Percentiles rank a stretch among this genome's conserved stretches.
phyloP scores from a whole-genome alignment of 2,113 vertebrate genomes.

The Sardina pilchardus region DNA sequence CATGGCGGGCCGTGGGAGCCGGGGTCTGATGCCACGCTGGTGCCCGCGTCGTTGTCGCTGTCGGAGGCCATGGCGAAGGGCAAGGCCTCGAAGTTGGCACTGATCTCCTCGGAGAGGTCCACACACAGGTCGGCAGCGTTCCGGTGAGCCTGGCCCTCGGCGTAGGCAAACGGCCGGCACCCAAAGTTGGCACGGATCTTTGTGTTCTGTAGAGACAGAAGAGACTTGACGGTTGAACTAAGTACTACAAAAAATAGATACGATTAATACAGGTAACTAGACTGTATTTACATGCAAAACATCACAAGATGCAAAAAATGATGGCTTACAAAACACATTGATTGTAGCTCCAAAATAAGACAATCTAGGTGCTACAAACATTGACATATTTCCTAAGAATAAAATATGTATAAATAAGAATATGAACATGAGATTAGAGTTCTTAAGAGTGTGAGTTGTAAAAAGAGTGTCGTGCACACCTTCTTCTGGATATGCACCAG shows the following conservation, averaged over 20 bases:
- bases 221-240: background rate
- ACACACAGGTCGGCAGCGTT: constrained; percentile 93
- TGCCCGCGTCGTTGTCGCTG: constrained; percentile 94
- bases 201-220: constrained; percentile 79
- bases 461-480: constrained; percentile 56
- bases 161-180: constrained; percentile 86
- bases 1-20: constrained; percentile 92
- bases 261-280: too few relatives aligned
- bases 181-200: constrained; percentile 97
- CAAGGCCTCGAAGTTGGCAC: constrained; percentile 94
- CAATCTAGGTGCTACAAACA: too few relatives aligned
- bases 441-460: background rate
- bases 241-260: too few relatives aligned
- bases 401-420: too few relatives aligned
- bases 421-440: background rate
- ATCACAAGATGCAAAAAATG: too few relatives aligned
- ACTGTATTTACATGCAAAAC: too few relatives aligned
- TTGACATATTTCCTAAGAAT: background rate
- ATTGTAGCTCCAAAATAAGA: too few relatives aligned
- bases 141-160: constrained; percentile 94
- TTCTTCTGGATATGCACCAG: constrained; percentile 99
- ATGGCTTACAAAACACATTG: too few relatives aligned
- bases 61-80: constrained; percentile 99
- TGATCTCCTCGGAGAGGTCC: constrained; percentile 96
- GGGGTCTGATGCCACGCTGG: constrained; percentile 91